Base-by-base conservation (phyloP, 2,797 vertebrate genomes). In the Sphenopsis melanotis region DNA sequence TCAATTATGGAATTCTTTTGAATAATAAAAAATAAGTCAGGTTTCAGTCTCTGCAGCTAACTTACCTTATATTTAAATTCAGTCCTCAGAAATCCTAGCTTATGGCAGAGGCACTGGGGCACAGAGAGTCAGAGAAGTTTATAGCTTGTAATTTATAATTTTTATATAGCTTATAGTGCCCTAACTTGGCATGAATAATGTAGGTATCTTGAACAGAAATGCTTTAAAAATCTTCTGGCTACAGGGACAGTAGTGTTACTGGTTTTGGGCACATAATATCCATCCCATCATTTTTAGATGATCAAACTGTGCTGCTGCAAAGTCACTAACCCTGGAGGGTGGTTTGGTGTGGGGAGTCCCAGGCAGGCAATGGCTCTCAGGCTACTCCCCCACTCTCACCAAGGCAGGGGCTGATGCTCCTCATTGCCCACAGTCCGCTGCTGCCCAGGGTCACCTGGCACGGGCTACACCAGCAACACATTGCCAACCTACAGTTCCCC, bases 1-100 rank as follows among this genome's bases (percentile, higher is more conserved):
- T 78, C 66, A 95, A 50, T 93, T 95, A 94, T 19, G 17, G 41
- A 79, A 92, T 87, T 83, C 3, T 87, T 87, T 72, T 56, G 37
- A 75, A 83, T 90, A 85, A 77, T 63, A 81, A 82, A 90, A 49
- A 5, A 8, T 34, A 69, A 71, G 47, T 49, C 39, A 72, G 61
- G 75, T 89, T 80, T 96, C 53, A 47, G 27, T 88, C 37, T 83
- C 32, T 52, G 26, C n/a, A 76, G n/a, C 5, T 70, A 22, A 65
- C 19, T 87, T 52, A 76, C 36, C 59, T 84, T 65, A 24, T 32
- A 39, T 76, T 91, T 88, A 82, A 89, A 85, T 34, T 65, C 39
- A 69, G 23, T n/a, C 15, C 11, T 53, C 65, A 53, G 53, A 82
- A 90, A 81, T 26, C 5, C 32, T 26, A 32, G 6, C 3, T 91